phyloP scores from a whole-genome alignment of 1,140 invertebrate species.

The Saccostrea echinata region DNA sequence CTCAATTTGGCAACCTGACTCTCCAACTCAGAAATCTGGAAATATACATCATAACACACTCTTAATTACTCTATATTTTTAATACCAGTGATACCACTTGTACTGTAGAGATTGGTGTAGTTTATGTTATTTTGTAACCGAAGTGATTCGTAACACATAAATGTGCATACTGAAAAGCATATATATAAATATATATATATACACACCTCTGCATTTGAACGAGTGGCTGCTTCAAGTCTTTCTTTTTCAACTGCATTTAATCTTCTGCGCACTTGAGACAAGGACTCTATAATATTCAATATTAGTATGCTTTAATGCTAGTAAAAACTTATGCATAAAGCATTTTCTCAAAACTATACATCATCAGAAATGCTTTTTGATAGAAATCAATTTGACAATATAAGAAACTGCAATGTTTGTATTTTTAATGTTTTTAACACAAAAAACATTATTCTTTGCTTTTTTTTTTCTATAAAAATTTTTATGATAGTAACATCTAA shows the following conservation, averaged over 20 bases:
- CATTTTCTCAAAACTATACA: no score
- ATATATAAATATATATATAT: background rate
- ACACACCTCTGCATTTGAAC: constrained; percentile 71
- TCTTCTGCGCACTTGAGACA: constrained; percentile 66
- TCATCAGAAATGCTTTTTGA: no score
- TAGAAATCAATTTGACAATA: no score
- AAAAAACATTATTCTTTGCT: no score
- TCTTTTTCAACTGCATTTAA: constrained; percentile 71
- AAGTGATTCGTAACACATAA: background rate
- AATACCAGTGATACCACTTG: background rate
- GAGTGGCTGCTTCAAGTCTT: constrained; percentile 67
- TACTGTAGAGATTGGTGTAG: background rate
- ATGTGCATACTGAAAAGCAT: background rate
- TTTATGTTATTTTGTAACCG: background rate
- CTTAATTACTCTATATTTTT: no score
- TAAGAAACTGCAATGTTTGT: no score
- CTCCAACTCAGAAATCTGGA: constrained; percentile 66
- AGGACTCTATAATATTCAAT: constrained; percentile 63
- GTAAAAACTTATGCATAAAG: background rate
- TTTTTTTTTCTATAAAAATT: no score
- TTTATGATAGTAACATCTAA: no score
- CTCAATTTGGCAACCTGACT: constrained; percentile 66
- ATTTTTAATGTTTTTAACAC: no score
- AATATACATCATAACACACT: background rate
- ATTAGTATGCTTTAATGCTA: background rate